phyloP scores from a whole-genome alignment of 2,888 invertebrate genomes.

The Sphecodes monilicornis region DNA sequence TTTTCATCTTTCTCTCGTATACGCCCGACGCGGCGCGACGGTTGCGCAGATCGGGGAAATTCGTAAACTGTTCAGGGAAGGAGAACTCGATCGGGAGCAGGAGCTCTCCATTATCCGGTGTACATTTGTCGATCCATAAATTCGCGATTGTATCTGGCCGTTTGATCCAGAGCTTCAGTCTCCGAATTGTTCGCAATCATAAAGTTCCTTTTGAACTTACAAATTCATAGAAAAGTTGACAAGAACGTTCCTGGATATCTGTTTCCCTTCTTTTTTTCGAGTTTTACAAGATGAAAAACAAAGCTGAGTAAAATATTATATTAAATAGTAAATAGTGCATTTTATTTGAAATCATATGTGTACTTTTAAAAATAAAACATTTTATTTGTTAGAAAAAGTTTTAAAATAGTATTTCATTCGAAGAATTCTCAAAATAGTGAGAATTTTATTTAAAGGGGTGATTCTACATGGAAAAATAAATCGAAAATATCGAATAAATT shows the following conservation, averaged over 20 bases:
- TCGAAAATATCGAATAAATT: no score
- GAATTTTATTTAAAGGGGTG: no score
- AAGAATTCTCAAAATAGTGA: no score
- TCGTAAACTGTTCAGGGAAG: slow-evolving; percentile 14
- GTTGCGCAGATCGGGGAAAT: slow-evolving; percentile 13
- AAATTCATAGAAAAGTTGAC: neutral
- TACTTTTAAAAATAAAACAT: no score
- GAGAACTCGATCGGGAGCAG: slow-evolving; percentile 12
- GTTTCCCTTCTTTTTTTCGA: neutral
- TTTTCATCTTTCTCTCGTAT: slow-evolving; percentile 48
- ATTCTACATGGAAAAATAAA: no score
- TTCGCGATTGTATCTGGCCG: neutral
- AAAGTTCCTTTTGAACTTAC: neutral
- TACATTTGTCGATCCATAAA: neutral
- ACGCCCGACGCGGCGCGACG: no score
- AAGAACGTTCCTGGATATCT: neutral
- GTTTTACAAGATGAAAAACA: neutral
- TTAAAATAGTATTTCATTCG: no score
- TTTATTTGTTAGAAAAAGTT: no score
- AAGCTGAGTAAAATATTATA: no score
- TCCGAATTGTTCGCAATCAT: neutral
- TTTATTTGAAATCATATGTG: no score
- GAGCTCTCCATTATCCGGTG: slow-evolving; percentile 9
- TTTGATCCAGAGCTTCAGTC: neutral
- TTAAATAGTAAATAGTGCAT: no score